Base-by-base conservation (phyloP, 30 jellyfish, hydroid and myxozoan species). In the Aurelia sp. region DNA sequence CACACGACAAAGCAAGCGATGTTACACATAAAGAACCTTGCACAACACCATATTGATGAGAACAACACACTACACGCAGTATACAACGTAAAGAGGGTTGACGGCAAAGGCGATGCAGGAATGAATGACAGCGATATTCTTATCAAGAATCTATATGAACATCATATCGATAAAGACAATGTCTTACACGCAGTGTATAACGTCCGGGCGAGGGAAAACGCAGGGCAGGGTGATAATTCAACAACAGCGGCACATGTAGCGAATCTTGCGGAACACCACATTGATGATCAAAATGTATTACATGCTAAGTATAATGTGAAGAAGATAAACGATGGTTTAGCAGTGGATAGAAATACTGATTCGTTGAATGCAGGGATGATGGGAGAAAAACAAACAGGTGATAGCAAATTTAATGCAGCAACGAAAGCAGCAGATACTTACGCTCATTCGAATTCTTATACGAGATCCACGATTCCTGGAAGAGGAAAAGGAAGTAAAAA, bases 41-140 rank as follows among this genome's bases (percentile, higher is more conserved):
- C 73, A 21, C 71, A 82, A 61, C 92, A 82, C 51, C 20, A 60
- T 16, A 71, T 82, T 17, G 72, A 81, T 37, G 61, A 41, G 4
- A 48, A 82, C 33, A 71, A 82, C 44, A 59, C 74, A 12, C 58
- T 82, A 3, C 88, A 62, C 27, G 88, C 88, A 3, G 88, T 77
- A 17, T 77, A 17, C 53, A 77, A 77, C 50, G 88, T 77, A 18
- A 79, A 41, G 35, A 57, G 68, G 21, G 31, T 52, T 22, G 63
- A 67, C 3, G 71, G 69, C 23, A 27, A 65, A 12, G 27, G 68
- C 9, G 62, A 27, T 12, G 65, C 73, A 3, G 15, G 55, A 44
- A 6, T 0, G 15, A 44, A 44, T 44, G 55, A 44, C 55, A 47
- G 44, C 22, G 62, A 44, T n/a, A 63, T 77, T 12, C 63, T 55